A percentile compares a stretch with the other conserved stretches of the same genome.
These are phyloP conservation scores for Glaucopsyche alexis DNA, from an alignment of 2,888 invertebrate genomes.

Conservation along the genomic window DNA sequence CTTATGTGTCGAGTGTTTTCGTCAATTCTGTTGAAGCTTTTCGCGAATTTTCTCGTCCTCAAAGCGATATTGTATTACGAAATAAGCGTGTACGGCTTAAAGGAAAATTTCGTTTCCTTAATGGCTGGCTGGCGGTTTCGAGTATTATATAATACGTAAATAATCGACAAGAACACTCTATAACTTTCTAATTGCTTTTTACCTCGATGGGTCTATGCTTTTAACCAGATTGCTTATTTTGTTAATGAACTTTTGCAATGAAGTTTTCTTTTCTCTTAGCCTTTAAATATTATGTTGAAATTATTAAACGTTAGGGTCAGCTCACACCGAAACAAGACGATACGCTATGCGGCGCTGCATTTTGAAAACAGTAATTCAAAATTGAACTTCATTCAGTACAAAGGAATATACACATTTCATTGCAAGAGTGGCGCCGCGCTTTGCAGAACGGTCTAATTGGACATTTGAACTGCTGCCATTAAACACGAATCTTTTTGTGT, in stretches of 20 bases:
- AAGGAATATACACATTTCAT: too few species aligned
- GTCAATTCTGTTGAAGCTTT: slow-evolving; percentile 27
- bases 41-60: slow-evolving; percentile 24
- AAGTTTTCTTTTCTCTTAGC: slow-evolving; percentile 57
- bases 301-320: neutral
- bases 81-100: slow-evolving; percentile 32
- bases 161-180: slow-evolving; percentile 65
- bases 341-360: neutral
- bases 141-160: slow-evolving; percentile 56
- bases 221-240: slow-evolving; percentile 73
- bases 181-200: slow-evolving; percentile 72
- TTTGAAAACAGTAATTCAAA: neutral
- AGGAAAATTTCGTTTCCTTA: slow-evolving; percentile 24
- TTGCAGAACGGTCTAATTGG: too few species aligned
- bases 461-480: too few species aligned
- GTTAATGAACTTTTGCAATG: slow-evolving; percentile 64
- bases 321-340: too few species aligned
- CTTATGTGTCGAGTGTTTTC: slow-evolving; percentile 23
- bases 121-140: slow-evolving; percentile 40
- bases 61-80: slow-evolving; percentile 28
- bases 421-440: too few species aligned
- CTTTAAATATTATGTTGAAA: slow-evolving; percentile 48
- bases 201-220: slow-evolving; percentile 67
- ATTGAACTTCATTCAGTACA: too few species aligned
- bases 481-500: too few species aligned